A percentile compares a stretch with the other conserved stretches of the same genome.
Conservation (phyloP, 2,113 vertebrate species). For the Circaetus gallicus region DNA sequence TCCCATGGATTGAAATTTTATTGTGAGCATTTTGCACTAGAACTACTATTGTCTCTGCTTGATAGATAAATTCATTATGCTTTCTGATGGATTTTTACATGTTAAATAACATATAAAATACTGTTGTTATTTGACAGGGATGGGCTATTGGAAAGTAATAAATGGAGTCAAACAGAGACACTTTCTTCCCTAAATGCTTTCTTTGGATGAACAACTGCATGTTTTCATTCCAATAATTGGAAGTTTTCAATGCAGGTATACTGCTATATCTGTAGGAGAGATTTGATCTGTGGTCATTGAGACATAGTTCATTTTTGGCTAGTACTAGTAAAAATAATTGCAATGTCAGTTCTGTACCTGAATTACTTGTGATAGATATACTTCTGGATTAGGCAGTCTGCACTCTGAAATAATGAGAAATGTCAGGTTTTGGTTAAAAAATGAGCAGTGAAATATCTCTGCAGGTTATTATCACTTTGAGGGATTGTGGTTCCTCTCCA, state of each 20-base stretch:
- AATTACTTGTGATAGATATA: conserved; percentile 50
- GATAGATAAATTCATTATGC: neutral
- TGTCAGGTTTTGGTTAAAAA: conserved; percentile 63
- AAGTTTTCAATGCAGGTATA: neutral
- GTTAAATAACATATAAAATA: neutral
- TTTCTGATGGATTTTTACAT: neutral
- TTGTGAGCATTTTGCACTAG: neutral
- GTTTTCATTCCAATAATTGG: conserved; percentile 23
- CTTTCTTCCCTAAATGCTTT: neutral
- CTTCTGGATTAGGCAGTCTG: conserved; percentile 49
- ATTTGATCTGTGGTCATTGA: conserved; percentile 34
- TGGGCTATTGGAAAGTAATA: neutral
- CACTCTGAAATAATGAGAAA: conserved; percentile 53
- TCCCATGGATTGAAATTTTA: neutral
- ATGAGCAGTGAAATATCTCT: conserved; percentile 56
- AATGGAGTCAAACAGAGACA: neutral
- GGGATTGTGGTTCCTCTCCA: conserved; percentile 21
- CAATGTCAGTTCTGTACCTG: conserved; percentile 44
- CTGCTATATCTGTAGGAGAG: neutral
- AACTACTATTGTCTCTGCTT: neutral
- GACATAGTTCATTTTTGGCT: conserved; percentile 39
- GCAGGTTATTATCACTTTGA: conserved; percentile 63
- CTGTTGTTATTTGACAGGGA: neutral
- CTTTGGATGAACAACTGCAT: neutral
- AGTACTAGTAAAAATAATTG: conserved; percentile 50